Percentiles rank a stretch among this genome's conserved stretches.
These are phyloP conservation scores for Galaxias olidus DNA, from an alignment of 2,797 vertebrate genomes.

Conservation along the genomic window DNA sequence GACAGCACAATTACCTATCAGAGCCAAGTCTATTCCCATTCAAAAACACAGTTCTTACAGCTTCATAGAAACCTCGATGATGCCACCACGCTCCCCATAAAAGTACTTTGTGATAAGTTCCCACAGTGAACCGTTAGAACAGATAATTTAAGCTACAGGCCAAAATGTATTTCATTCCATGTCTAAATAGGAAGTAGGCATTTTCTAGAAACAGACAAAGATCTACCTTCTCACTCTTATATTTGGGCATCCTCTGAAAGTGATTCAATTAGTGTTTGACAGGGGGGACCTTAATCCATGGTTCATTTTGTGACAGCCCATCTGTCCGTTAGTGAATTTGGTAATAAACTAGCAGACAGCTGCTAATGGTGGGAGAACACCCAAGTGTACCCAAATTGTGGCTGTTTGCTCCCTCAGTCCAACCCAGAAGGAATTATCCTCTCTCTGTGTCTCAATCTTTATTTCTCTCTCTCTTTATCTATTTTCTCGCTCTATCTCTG, in stretches of 20 bases:
- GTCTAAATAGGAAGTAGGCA: background rate
- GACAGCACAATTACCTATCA: no score
- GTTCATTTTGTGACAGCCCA: conserved; percentile 6
- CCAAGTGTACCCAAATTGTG: background rate
- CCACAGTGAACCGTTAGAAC: no score
- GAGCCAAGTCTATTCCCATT: no score
- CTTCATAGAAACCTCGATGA: no score
- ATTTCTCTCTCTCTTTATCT: background rate
- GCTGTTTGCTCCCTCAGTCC: background rate
- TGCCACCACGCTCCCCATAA: no score
- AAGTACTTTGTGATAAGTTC: no score
- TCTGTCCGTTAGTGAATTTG: conserved; percentile 15
- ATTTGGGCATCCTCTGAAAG: background rate
- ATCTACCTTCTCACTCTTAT: background rate
- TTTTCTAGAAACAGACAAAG: background rate
- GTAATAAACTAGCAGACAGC: conserved; percentile 22
- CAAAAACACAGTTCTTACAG: no score
- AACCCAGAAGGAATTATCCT: background rate
- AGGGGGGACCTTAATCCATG: conserved; percentile 6
- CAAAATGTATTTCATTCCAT: no score
- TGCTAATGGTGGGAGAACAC: conserved; percentile 9
- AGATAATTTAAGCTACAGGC: no score
- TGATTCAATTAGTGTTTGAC: conserved; percentile 13
- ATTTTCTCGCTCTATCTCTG: background rate
- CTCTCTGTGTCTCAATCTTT: no score